Base-by-base conservation (phyloP, 2,113 vertebrate species). In the Raphicerus campestris region DNA sequence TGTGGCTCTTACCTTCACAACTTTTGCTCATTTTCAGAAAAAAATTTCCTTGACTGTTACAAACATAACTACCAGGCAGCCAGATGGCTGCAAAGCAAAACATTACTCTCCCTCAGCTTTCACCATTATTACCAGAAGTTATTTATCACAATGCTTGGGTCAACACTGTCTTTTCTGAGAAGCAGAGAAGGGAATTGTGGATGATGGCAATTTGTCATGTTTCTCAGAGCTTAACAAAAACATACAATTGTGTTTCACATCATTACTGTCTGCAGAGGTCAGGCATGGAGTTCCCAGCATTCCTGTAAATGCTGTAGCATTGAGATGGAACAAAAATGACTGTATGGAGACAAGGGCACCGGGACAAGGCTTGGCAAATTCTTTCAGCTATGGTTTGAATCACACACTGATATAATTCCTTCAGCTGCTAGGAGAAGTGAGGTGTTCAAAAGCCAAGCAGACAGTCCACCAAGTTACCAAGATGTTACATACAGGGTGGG, bases 91-190 rank as follows among this genome's bases (percentile, higher is more conserved):
- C 56, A 49, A 87, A 97, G 89, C 42, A 89, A 92, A 87, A 47
- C 89, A 90, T 94, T 24, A 49, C 47, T 92, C 32, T 91, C 86
- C 28, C 24, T 96, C 82, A 88, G 78, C 42, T 95, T 96, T 92
- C 45, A 81, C 26, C 47, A 75, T 89, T 89, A 30, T 30, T 92
- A 97, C 66, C 53, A 56, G 53, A 95, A 87, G 6, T 96, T 98
- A 95, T 98, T 98, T 97, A 97, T 94, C 92, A 97, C 92, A 82
- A 30, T 61, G 89, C 91, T 88, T 88, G 55, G 82, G 93, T 94
- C 96, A 97, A 93, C 24, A 70, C 5, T 66, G 42, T 0, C 0
- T 75, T 84, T 92, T 96, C 92, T 82, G 97, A 87, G 53, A 84
- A 97, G 28, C 0, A 6, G 6, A 81, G 9, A 80, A 42, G 55